Evolutionary conservation across 1,140 invertebrate genomes (phyloP), one percentile per base, ranked within the genome.

Genomic region (Maniola jurtina): DNA sequence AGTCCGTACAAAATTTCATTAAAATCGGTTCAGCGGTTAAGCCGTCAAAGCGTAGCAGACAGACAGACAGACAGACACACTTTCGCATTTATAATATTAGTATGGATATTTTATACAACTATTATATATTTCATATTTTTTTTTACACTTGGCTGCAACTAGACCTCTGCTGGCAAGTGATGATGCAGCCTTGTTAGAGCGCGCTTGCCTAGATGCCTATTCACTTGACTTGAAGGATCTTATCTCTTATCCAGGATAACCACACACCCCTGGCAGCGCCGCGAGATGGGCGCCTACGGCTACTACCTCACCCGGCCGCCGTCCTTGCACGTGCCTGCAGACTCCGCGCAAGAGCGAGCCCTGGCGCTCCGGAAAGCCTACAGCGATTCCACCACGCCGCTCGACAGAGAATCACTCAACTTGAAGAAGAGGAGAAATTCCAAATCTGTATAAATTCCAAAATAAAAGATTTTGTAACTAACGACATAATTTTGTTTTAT

Each of bases 261-360:
- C 5, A 83, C 84, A 15, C 86, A 71, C 15, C 88, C 88, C 0
- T 88, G 85, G 84, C 84, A 84, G 25, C 79, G 86, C 5, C 78
- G 85, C 0, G 88, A 90, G 63, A 83, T 90, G 86, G 88, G 88
- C 2, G 78, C 86, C 0, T 87, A 88, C 66, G 88, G 85, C 10
- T 90, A 90, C 68, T 90, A 90, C 61, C 76, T 90, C 11, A 84
- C 81, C 72, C 70, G 88, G 0, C 88, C 88, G 0, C 71, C 79
- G 10, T 64, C 79, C 0, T 45, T 80, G 6, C 70, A 56, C 63
- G 64, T 42, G 25, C 9, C 54, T 0, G 45, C 25, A n/a, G 68
- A 66, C 5, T 56, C 71, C 4, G 2, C 61, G 1, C 71, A 67
- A 6, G 71, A 79, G 25, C 71, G 71, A 47, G 71, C 76, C 2